phyloP scores from a whole-genome alignment of 2,888 invertebrate genomes.

The Panopea generosa region DNA sequence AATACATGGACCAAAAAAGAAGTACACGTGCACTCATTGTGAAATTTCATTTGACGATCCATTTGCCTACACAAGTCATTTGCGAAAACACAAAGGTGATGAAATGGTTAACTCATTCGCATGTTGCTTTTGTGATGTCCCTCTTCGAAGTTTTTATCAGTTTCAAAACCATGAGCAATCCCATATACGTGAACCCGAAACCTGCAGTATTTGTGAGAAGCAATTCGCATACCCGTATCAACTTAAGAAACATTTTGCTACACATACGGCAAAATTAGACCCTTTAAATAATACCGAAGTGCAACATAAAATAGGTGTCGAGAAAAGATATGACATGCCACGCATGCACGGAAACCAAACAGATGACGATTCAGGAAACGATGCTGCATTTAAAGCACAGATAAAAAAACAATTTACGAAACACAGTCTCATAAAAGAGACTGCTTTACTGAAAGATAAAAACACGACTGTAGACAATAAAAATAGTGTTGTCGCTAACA shows the following conservation, averaged over 20 bases:
- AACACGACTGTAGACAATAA: too few relatives aligned
- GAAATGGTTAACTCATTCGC: constrained; percentile 61
- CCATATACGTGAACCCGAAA: constrained; percentile 68
- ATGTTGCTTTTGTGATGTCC: constrained; percentile 75
- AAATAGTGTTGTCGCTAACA: too few relatives aligned
- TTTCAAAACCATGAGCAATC: constrained; percentile 76
- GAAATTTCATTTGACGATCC: constrained; percentile 70
- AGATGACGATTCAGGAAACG: too few relatives aligned
- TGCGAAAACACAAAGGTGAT: constrained; percentile 71
- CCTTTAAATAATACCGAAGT: background rate
- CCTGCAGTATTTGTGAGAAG: constrained; percentile 68
- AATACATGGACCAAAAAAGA: constrained; percentile 62
- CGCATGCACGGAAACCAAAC: too few relatives aligned
- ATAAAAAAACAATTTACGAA: too few relatives aligned
- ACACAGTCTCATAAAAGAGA: too few relatives aligned
- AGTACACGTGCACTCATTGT: constrained; percentile 71
- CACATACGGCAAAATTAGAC: constrained; percentile 49
- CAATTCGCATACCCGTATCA: constrained; percentile 69
- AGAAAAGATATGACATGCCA: too few relatives aligned
- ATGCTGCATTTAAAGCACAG: too few relatives aligned
- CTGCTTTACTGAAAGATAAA: too few relatives aligned
- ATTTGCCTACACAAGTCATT: constrained; percentile 72
- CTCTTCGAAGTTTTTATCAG: constrained; percentile 69
- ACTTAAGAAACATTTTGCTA: constrained; percentile 69
- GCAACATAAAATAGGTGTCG: too few relatives aligned